Evolutionary conservation across 1,140 invertebrate genomes (phyloP), one percentile per base, ranked within the genome.

Genomic region (Anoplolepis gracilipes): DNA sequence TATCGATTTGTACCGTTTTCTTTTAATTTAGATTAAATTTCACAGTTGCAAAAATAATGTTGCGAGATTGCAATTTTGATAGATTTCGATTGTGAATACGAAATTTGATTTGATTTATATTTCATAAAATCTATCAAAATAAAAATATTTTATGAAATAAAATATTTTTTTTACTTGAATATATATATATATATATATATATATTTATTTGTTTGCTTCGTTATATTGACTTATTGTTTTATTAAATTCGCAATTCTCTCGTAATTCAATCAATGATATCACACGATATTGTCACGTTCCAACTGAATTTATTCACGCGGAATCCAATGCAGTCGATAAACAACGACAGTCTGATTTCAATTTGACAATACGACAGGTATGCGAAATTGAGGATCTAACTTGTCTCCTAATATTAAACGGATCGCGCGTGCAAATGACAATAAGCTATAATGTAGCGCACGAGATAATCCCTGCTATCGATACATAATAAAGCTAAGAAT

Each of bases 381-480:
- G 42, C 33, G 46, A 69, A 36, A 79, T 67, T 36, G 42, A 67
- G 46, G 64, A 69, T 69, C 53, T 49, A 19, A 55, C 77, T 79
- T 49, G 8, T 57, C 64, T 53, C 46, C 42, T 69, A 79, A 79
- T 57, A 79, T 67, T 79, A 69, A 69, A 39, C n/a, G 55, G 61
- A 79, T 79, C 22, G 30, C 62, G 46, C 2, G 39, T 53, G 30
- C 33, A 69, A 55, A 49, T 49, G 62, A 67, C 76, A 79, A 69
- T 69, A 55, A 79, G 77, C 77, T 69, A 49, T 49, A 67, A 67
- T 79, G 46, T 69, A 69, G 30, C 42, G 25, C 49, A 25, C 6
- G 77, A 69, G 64, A 69, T 69, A 79, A 79, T 79, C 64, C 62
- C 28, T 22, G 22, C 64, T 77, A 79, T 79, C 46, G 62, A 79